Evolutionary conservation across 37 sponge, comb jelly and placozoan species (phyloP).

Genomic region (Theonella swinhoei): DNA sequence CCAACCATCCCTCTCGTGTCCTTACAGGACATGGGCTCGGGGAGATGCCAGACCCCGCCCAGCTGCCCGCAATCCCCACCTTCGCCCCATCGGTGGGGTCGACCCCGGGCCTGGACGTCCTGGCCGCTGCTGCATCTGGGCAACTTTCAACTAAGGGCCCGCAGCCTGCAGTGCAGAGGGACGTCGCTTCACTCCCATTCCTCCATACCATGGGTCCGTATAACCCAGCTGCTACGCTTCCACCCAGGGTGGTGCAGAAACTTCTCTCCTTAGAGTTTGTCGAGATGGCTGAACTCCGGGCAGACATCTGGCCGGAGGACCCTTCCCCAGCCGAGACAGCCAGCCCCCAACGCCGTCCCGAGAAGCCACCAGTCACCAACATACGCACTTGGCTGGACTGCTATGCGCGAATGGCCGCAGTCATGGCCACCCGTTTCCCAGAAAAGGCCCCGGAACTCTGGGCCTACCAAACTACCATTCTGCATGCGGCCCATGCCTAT

Average conservation of each 20-base stretch:
- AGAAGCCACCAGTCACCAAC: background rate
- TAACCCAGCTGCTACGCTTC: background rate
- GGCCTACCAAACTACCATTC: background rate
- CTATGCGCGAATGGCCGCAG: constrained; percentile 1
- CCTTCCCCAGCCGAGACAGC: background rate
- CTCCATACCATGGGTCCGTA: background rate
- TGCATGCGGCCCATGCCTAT: background rate
- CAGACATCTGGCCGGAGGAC: background rate
- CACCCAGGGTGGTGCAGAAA: background rate
- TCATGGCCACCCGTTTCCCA: background rate
- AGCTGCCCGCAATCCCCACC: background rate
- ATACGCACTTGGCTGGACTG: background rate
- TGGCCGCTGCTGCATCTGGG: background rate
- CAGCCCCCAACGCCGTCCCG: background rate
- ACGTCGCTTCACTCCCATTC: no score
- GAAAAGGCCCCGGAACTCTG: background rate
- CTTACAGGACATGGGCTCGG: no score
- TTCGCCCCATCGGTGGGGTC: background rate
- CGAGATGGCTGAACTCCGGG: background rate
- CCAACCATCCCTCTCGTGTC: no score
- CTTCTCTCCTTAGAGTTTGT: background rate
- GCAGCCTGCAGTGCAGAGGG: background rate
- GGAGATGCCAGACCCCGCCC: background rate
- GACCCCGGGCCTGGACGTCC: background rate
- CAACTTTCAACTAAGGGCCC: background rate